phyloP scores from a whole-genome alignment of 2,888 invertebrate genomes.

The Mamestra brassicae region DNA sequence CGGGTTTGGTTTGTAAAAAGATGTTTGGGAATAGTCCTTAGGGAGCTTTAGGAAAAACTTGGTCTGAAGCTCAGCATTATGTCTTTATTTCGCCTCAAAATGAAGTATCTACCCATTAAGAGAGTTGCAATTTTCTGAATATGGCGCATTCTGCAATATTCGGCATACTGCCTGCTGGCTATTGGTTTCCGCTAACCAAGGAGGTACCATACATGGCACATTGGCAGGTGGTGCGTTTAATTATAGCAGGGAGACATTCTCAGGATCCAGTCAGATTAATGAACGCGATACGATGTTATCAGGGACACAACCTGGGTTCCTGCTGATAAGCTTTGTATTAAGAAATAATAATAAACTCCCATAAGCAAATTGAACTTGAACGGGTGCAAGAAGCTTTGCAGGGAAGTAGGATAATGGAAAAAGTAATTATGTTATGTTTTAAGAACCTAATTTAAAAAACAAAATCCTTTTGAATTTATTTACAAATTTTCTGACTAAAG shows the following conservation, averaged over 20 bases:
- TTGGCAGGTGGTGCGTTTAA: conserved; percentile 49
- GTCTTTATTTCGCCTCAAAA: background rate
- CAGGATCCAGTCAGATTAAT: conserved; percentile 46
- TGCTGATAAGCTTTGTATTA: conserved; percentile 25
- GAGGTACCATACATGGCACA: conserved; percentile 1
- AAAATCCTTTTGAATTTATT: too few species aligned
- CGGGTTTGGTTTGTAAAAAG: conserved; percentile 24
- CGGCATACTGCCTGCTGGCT: background rate
- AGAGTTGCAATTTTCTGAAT: background rate
- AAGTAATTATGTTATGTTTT: too few species aligned
- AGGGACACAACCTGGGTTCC: conserved; percentile 13
- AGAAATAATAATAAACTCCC: conserved; percentile 29
- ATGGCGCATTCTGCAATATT: background rate
- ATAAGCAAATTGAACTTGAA: conserved; percentile 3
- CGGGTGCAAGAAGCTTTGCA: background rate
- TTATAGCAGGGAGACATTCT: conserved; percentile 41
- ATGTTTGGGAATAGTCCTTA: conserved; percentile 5
- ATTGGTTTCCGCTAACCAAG: background rate
- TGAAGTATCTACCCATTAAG: background rate
- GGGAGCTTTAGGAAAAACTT: conserved; percentile 2
- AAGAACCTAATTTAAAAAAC: too few species aligned
- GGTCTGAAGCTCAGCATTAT: background rate
- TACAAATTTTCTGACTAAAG: too few species aligned
- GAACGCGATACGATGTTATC: conserved; percentile 39
- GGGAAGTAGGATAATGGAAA: background rate